Percentiles rank a stretch among this genome's conserved stretches.
phyloP scores from a whole-genome alignment of 2,797 vertebrate genomes.

The Delichon dasypus region DNA sequence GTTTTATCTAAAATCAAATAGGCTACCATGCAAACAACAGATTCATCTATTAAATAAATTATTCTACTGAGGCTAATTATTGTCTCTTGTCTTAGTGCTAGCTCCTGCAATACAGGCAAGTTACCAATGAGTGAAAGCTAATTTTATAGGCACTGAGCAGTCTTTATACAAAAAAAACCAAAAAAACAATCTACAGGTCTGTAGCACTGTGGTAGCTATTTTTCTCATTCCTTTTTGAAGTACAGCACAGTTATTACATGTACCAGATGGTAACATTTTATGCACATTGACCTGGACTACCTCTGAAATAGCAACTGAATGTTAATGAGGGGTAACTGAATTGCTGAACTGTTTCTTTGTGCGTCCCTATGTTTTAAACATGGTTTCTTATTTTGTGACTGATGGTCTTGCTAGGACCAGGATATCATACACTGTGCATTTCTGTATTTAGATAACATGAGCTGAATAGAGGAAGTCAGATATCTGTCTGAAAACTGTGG shows the following conservation, averaged over 20 bases:
- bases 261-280: conserved; percentile 57
- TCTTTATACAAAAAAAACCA: background rate
- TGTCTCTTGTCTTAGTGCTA: background rate
- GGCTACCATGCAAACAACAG: background rate
- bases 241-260: background rate
- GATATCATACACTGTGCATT: background rate
- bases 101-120: background rate
- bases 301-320: conserved; percentile 54
- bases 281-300: conserved; percentile 39
- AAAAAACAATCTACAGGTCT: background rate
- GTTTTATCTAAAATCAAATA: background rate
- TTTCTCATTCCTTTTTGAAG: conserved; percentile 7
- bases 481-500: background rate
- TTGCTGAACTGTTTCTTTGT: conserved; percentile 4
- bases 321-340: conserved; percentile 33
- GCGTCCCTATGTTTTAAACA: background rate
- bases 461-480: background rate
- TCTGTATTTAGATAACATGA: background rate
- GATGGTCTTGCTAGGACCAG: background rate
- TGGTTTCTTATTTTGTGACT: background rate
- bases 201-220: background rate
- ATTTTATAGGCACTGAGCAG: background rate
- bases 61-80: background rate
- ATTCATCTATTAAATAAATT: background rate
- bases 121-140: background rate